phyloP scores from a whole-genome alignment of 1,140 invertebrate genomes.

The Harlomillsia oculata region DNA sequence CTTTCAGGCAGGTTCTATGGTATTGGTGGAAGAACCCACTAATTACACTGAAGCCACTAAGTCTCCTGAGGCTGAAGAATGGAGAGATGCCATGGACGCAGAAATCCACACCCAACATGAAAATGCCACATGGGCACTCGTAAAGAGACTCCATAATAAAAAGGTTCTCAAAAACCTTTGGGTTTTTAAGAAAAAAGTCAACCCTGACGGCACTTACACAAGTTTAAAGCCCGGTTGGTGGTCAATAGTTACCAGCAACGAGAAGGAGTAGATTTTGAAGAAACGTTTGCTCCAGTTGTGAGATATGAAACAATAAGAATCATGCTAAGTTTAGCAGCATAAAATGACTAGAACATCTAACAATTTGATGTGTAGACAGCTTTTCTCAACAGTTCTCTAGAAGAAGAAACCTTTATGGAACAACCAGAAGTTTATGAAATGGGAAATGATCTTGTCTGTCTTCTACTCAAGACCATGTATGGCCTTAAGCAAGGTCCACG shows the following conservation, averaged over 20 bases:
- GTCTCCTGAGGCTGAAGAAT: conserved; percentile 19
- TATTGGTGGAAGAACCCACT: conserved; percentile 5
- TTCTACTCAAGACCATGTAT: conserved; percentile 42
- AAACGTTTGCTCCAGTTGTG: conserved; percentile 42
- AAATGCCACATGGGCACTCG: conserved; percentile 37
- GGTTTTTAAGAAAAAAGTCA: conserved; percentile 20
- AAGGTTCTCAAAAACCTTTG: conserved; percentile 14
- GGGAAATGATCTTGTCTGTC: conserved; percentile 10
- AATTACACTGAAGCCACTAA: conserved; percentile 26
- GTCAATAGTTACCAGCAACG: conserved; percentile 40
- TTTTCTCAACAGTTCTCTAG: conserved; percentile 39
- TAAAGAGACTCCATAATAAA: conserved; percentile 38
- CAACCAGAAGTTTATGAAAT: conserved; percentile 28
- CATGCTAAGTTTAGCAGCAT: conserved; percentile 35
- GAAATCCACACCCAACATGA: conserved; percentile 29
- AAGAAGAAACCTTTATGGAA: conserved; percentile 39
- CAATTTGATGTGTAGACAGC: conserved; percentile 41
- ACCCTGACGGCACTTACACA: background rate
- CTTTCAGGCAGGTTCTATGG: background rate
- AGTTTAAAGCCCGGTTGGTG: conserved; percentile 39
- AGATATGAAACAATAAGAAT: conserved; percentile 34
- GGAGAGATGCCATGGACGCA: conserved; percentile 31
- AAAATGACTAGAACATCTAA: conserved; percentile 30
- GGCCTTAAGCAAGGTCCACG: conserved; percentile 42
- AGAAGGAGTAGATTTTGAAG: conserved; percentile 40